These are phyloP conservation scores for Andinoacara biseriatus DNA, from an alignment of 2,113 vertebrate genomes.

Conservation along the genomic window DNA sequence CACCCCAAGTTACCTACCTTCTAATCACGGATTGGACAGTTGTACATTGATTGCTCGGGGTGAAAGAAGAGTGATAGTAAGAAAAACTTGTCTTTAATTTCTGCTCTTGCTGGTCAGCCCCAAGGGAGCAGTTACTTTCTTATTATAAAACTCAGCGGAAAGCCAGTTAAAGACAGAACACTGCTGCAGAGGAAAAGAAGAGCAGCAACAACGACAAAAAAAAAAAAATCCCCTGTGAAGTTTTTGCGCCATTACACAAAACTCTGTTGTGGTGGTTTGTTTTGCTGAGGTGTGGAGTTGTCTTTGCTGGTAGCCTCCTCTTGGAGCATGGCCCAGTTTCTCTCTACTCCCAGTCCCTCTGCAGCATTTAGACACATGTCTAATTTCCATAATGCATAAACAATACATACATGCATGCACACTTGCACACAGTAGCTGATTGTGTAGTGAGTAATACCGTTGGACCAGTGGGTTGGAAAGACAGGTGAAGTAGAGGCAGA, in stretches of 20 bases:
- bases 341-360: constrained; percentile 17
- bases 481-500: not conserved
- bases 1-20: not conserved
- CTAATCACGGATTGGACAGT: not conserved
- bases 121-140: constrained; percentile 1
- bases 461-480: constrained; percentile 26
- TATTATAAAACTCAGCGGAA: constrained; percentile 4
- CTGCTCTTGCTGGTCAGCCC: not conserved
- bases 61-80: not conserved
- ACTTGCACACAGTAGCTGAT: constrained; percentile 22
- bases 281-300: constrained; percentile 46
- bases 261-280: constrained; percentile 33
- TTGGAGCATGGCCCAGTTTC: constrained; percentile 60
- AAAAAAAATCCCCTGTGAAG: not conserved
- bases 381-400: constrained; percentile 12
- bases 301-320: constrained; percentile 39
- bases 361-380: constrained; percentile 46
- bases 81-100: not conserved
- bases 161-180: constrained; percentile 11
- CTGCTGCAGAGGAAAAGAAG: not conserved
- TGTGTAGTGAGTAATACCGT: constrained; percentile 56
- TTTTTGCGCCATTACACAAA: constrained; percentile 7
- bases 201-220: not conserved
- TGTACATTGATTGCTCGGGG: not conserved
- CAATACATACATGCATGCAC: constrained; percentile 7